Base-by-base conservation (phyloP, 2,888 invertebrate species). In the Drosophila greeni region DNA sequence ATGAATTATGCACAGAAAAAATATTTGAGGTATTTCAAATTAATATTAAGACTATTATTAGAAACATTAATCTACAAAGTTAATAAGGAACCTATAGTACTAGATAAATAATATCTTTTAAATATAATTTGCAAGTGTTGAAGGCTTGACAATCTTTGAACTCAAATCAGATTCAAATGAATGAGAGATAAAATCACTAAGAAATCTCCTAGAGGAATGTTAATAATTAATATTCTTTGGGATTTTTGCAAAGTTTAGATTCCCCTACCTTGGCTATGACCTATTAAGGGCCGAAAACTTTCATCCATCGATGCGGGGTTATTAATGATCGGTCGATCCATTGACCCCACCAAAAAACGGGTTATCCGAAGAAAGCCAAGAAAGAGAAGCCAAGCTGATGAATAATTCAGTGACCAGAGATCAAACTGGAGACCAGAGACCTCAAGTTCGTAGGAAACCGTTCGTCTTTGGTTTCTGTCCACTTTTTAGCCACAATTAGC, bases 371-470 rank as follows among this genome's bases (percentile, higher is more conserved):
- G 72, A 75, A 76, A 75, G 75, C 67, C 62, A 47, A 20, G 66
- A 49, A 26, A 26, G 18, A 31, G 9, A 20, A 18, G 48, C 42
- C 37, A 33, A 20, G 29, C 70, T 75, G 68, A 80, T 80, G 77
- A 81, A 82, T 80, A 74, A 81, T 82, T 76, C 83, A 81, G 73
- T 14, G 37, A 20, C 36, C 54, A 14, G 72, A 11, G 47, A 26
- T 33, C 51, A 31, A 12, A 31, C 31, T 12, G 5, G 72, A n/a
- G 36, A 20, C 24, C 40, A 7, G 75, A 20, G 47, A 26, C 45
- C 37, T 42, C 16, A 42, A 42, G 42, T 64, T 54, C 42, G 48
- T 37, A 62, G 64, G 64, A 51, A 65, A 65, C 65, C 48, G 58
- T 66, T 61, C 29, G 20, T 18, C 18, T 47, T 45, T 18, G 23